Evolutionary conservation across 2,888 invertebrate genomes (phyloP).

Genomic region (Hyppa rectilinea): DNA sequence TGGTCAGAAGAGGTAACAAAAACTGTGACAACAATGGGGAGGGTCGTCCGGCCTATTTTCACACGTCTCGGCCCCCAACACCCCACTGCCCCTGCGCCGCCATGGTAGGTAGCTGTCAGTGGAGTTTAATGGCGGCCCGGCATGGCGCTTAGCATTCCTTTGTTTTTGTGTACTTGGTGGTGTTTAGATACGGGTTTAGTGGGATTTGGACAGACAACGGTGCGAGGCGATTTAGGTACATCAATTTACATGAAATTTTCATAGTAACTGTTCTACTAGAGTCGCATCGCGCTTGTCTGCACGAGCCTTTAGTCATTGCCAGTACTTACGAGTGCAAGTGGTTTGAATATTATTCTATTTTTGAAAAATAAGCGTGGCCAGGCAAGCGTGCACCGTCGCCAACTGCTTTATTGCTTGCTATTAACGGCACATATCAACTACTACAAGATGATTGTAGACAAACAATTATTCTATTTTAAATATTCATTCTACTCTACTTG

Average conservation of each 20-base stretch:
- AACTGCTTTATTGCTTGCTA: neutral
- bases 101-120: constrained; percentile 52
- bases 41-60: constrained; percentile 75
- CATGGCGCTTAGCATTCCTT: constrained; percentile 30
- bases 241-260: too few species aligned
- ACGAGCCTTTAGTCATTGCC: too few species aligned
- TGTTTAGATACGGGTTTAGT: neutral
- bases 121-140: neutral
- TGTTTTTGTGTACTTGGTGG: constrained; percentile 5
- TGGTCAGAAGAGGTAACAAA: constrained; percentile 77
- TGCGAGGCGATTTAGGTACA: too few species aligned
- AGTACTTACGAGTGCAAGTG: too few species aligned
- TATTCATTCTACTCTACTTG: too few species aligned
- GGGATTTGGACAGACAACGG: too few species aligned
- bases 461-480: neutral
- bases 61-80: constrained; percentile 64
- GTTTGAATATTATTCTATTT: too few species aligned
- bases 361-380: too few species aligned
- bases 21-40: constrained; percentile 75
- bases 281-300: too few species aligned
- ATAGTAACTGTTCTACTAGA: too few species aligned
- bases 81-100: constrained; percentile 1
- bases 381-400: neutral
- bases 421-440: neutral
- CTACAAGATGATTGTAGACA: too few species aligned